phyloP scores from a whole-genome alignment of 2,888 invertebrate genomes.

The Cantharis rufa region DNA sequence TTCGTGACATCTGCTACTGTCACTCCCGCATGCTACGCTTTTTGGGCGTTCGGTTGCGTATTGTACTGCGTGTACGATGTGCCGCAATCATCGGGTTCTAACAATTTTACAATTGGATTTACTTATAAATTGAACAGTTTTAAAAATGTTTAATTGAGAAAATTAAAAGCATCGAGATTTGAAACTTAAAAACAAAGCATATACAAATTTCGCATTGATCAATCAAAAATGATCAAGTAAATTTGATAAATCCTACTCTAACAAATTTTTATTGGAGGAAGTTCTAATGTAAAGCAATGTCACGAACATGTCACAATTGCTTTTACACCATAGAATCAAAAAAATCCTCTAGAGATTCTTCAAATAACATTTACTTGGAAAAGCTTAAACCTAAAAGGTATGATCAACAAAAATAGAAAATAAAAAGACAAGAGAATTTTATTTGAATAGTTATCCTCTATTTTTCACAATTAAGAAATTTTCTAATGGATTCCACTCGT shows the following conservation, averaged over 20 bases:
- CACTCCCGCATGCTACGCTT: too few species aligned
- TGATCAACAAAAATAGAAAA: not conserved
- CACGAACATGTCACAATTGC: not conserved
- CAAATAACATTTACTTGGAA: not conserved
- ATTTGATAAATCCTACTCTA: not conserved
- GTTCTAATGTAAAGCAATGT: not conserved
- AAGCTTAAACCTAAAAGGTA: not conserved
- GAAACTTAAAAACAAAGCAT: too few species aligned
- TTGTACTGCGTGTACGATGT: too few species aligned
- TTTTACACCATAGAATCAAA: not conserved
- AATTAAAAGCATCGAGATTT: too few species aligned
- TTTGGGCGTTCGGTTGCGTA: too few species aligned
- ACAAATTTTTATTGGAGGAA: not conserved
- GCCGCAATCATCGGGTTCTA: too few species aligned
- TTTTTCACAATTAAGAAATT: not conserved
- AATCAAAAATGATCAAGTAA: not conserved
- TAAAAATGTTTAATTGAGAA: too few species aligned
- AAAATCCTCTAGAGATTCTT: not conserved
- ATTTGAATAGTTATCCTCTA: not conserved
- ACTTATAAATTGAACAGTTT: too few species aligned
- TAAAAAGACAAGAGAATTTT: not conserved
- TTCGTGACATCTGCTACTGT: too few species aligned
- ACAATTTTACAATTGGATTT: too few species aligned
- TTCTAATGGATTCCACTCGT: too few species aligned
- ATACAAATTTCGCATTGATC: too few species aligned